A percentile compares a stretch with the other conserved stretches of the same genome.
These are phyloP conservation scores for Falco rusticolus DNA, from an alignment of 2,797 vertebrate genomes.

Conservation along the genomic window DNA sequence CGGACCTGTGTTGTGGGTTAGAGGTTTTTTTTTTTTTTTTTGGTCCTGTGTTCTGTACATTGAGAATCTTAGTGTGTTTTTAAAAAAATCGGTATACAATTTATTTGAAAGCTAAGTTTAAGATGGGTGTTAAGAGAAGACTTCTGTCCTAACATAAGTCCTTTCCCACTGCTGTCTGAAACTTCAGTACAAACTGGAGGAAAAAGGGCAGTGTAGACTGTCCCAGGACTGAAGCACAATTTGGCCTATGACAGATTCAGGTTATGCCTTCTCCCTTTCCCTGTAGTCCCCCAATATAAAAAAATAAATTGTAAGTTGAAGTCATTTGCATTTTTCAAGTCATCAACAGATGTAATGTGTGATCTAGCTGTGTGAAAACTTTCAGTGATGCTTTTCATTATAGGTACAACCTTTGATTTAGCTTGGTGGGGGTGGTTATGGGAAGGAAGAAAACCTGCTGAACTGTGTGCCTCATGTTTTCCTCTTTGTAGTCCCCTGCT, in stretches of 20 bases:
- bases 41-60: neutral
- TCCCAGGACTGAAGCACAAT: neutral
- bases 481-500: conserved; percentile 86
- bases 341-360: neutral
- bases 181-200: neutral
- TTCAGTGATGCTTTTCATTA: neutral
- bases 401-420: neutral
- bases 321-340: neutral
- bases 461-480: conserved; percentile 24
- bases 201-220: neutral
- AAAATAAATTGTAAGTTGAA: neutral
- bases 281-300: neutral
- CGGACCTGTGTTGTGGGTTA: neutral
- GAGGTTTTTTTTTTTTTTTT: neutral
- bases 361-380: neutral
- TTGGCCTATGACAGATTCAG: neutral
- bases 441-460: neutral
- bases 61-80: neutral
- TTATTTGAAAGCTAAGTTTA: neutral
- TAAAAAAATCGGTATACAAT: neutral
- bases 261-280: neutral
- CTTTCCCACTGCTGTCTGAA: neutral
- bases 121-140: neutral
- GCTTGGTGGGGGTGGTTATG: neutral
- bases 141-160: neutral